These are phyloP conservation scores for Enteromius argenteus DNA, from an alignment of 2,797 vertebrate genomes.

Conservation along the genomic window DNA sequence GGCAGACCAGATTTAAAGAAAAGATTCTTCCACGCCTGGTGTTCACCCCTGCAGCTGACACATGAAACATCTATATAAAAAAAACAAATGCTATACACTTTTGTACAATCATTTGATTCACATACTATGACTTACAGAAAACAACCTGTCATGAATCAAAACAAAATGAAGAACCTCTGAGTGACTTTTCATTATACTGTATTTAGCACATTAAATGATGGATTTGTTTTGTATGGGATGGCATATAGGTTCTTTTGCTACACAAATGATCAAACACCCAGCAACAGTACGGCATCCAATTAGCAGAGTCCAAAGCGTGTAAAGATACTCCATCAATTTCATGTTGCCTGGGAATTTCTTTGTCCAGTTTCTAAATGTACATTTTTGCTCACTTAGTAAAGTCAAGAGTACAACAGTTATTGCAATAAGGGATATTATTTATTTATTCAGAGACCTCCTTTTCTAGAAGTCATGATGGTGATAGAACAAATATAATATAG, in stretches of 20 bases:
- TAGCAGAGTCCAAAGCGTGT: neutral
- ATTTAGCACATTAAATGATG: neutral
- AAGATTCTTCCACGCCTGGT: constrained; percentile 4
- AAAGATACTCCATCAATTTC: neutral
- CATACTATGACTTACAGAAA: neutral
- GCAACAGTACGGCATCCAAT: neutral
- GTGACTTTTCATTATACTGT: neutral
- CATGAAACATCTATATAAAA: neutral
- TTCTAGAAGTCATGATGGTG: neutral
- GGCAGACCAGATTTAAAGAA: constrained; percentile 31
- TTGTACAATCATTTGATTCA: neutral
- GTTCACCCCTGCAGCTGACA: constrained; percentile 14
- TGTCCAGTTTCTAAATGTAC: constrained; percentile 13
- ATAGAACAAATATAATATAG: too few relatives aligned
- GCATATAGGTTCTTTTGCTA: neutral
- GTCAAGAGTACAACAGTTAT: neutral
- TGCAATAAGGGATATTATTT: neutral
- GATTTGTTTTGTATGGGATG: neutral
- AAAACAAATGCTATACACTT: neutral
- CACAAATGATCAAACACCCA: neutral
- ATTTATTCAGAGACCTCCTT: neutral
- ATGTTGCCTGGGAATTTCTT: neutral
- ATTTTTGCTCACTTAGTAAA: neutral
- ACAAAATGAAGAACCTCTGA: neutral
- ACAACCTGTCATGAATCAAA: neutral